Evolutionary conservation across 2,797 vertebrate species (phyloP), one percentile per base, ranked within the genome.

Genomic region (Sebastes matsubarae): DNA sequence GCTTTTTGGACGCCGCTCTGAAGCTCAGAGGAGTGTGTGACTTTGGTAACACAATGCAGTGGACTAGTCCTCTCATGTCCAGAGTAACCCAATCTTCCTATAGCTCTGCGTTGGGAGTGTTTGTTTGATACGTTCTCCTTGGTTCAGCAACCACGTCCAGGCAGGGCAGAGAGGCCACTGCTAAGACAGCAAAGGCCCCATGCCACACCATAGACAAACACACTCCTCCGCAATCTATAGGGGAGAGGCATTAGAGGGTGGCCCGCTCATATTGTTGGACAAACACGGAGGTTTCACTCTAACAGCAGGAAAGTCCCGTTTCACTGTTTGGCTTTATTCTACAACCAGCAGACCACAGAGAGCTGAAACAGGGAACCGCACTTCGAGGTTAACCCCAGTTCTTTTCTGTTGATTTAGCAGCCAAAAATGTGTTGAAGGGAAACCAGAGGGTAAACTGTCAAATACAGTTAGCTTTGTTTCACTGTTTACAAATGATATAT

Each of bases 191-290:
- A 81, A 72, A 87, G 87, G 79, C 89, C 87, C 79, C 88, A 38
- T 27, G 80, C 88, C 88, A 83, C 92, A 84, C 93, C 92, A 91
- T 89, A 84, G 88, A 82, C 92, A 92, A 95, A 95, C 92, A 94
- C 83, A 88, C 91, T 83, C 87, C 90, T 87, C 66, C 32, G 54
- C 81, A 65, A 85, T 89, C 88, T 87, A 84, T 88, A 92, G 81
- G 88, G 64, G 82, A 84, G 77, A 88, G 82, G 88, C 87, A 87
- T 78, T 82, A 75, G 57, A 80, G 73, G 84, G 63, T 90, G 87
- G 77, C 84, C 80, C 63, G 81, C 77, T 29, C 68, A 86, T 87
- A 86, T 82, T 89, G 80, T 82, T 90, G 86, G 79, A 89, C 87
- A 92, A 90, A 92, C 79, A 89, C 72, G 18, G 55, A 87, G 72